Evolutionary conservation across 1,140 invertebrate genomes (phyloP).

Genomic region (Drosophila micromelanica): DNA sequence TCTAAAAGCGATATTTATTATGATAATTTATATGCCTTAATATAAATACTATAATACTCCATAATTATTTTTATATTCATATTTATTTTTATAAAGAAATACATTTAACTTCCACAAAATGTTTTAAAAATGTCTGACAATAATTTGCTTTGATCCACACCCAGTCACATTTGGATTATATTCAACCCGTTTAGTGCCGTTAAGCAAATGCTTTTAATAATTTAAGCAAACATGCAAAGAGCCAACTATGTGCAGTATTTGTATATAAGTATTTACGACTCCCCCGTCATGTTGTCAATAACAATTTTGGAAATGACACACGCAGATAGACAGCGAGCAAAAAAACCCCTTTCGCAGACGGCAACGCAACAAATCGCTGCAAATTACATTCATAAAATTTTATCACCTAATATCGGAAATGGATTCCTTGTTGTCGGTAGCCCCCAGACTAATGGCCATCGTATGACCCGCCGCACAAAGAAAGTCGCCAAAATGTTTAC

Average conservation of each 20-base stretch:
- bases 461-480: constrained; percentile 66
- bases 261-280: constrained; percentile 77
- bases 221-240: constrained; percentile 63
- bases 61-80: too few species aligned
- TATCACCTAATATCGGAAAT: constrained; percentile 83
- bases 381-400: constrained; percentile 83
- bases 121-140: constrained; percentile 11
- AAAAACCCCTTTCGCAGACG: constrained; percentile 59
- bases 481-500: constrained; percentile 22
- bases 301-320: constrained; percentile 72
- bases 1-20: too few species aligned
- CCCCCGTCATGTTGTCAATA: constrained; percentile 72
- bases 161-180: constrained; percentile 32
- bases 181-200: constrained; percentile 36
- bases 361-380: constrained; percentile 76
- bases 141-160: constrained; percentile 7
- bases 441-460: constrained; percentile 72
- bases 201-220: constrained; percentile 74
- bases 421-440: constrained; percentile 67
- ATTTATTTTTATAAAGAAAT: too few species aligned
- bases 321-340: constrained; percentile 25
- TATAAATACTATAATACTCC: too few species aligned
- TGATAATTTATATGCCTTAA: too few species aligned
- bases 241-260: constrained; percentile 57
- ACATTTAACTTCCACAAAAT: background rate